Evolutionary conservation across 2,888 invertebrate species (phyloP).

Genomic region (Lagria hirta): DNA sequence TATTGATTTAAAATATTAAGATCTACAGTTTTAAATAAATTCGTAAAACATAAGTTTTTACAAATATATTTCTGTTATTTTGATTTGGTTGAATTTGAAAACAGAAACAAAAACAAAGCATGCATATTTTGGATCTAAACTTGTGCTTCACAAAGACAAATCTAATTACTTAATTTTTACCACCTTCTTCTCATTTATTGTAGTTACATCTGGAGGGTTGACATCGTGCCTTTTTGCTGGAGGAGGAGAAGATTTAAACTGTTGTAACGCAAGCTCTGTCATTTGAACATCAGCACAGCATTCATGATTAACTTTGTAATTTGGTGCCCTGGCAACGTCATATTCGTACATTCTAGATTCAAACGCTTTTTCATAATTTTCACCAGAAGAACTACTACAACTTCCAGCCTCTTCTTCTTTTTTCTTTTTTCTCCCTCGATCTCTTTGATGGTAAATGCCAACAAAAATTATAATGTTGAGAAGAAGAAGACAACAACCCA

Average conservation of each 20-base stretch:
- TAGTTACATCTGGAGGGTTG: constrained; percentile 54
- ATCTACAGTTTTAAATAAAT: no score
- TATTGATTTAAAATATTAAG: no score
- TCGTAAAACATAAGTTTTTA: no score
- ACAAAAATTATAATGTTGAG: constrained; percentile 85
- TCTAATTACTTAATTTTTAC: no score
- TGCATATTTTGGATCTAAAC: no score
- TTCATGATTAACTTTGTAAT: no score
- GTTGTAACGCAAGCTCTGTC: constrained; percentile 65
- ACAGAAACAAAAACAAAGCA: no score
- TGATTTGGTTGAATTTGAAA: no score
- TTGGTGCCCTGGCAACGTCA: no score
- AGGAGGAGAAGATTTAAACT: constrained; percentile 63
- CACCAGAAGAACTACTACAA: constrained; percentile 63
- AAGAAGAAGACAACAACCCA: constrained; percentile 78
- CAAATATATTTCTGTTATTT: no score
- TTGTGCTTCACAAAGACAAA: no score
- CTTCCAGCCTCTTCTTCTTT: constrained; percentile 77
- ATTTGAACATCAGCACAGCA: constrained; percentile 61
- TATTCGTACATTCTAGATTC: constrained; percentile 33
- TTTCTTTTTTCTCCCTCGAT: constrained; percentile 59
- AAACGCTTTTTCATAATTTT: constrained; percentile 60
- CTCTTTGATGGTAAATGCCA: constrained; percentile 84
- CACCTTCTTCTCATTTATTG: constrained; percentile 47
- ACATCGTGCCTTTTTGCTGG: constrained; percentile 56